Evolutionary conservation across 2,797 vertebrate species (phyloP).

Genomic region (Rhincodon typus): DNA sequence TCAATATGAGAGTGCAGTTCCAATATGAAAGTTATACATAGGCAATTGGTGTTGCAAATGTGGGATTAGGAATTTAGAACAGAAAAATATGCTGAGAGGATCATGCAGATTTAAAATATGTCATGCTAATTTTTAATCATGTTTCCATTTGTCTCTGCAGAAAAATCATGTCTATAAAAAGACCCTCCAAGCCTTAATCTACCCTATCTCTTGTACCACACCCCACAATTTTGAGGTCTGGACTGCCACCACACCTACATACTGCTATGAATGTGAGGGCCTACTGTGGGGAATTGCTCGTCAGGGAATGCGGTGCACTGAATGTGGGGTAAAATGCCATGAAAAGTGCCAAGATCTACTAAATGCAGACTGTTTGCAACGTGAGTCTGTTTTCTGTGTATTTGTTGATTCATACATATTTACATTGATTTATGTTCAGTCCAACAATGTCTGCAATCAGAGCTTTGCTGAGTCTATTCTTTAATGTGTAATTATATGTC

Average conservation of each 20-base stretch:
- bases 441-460: neutral
- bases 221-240: slow-evolving; percentile 96
- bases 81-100: neutral
- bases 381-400: slow-evolving; percentile 52
- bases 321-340: slow-evolving; percentile 95
- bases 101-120: neutral
- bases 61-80: neutral
- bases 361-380: slow-evolving; percentile 69
- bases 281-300: slow-evolving; percentile 94
- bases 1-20: neutral
- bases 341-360: slow-evolving; percentile 75
- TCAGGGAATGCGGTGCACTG: slow-evolving; percentile 91
- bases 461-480: neutral
- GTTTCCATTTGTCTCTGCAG: slow-evolving; percentile 57
- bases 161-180: slow-evolving; percentile 98
- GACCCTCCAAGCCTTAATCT: slow-evolving; percentile 95
- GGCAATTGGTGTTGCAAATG: neutral
- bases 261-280: slow-evolving; percentile 97
- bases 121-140: neutral
- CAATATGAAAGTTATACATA: neutral
- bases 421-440: neutral
- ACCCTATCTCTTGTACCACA: slow-evolving; percentile 95
- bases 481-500: neutral
- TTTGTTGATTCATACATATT: neutral
- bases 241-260: slow-evolving; percentile 92